Evolutionary conservation across 2,888 invertebrate genomes (phyloP).

Genomic region (Andrena fulva): DNA sequence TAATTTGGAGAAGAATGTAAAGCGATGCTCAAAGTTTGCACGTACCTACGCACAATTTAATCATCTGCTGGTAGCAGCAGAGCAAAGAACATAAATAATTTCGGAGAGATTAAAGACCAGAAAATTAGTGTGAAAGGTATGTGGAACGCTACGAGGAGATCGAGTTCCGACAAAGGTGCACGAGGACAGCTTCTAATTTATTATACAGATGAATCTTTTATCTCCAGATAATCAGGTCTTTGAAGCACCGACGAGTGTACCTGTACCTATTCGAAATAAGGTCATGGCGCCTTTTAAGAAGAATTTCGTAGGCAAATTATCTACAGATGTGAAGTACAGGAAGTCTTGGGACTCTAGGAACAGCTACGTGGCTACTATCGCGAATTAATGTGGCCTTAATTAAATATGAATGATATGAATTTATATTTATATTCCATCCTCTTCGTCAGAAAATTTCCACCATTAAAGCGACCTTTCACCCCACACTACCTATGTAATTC

Average conservation of each 20-base stretch:
- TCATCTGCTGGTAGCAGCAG: conserved; percentile 7
- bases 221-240: conserved; percentile 48
- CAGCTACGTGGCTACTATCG: too few species aligned
- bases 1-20: too few species aligned
- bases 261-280: conserved; percentile 12
- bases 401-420: too few species aligned
- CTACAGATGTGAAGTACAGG: too few species aligned
- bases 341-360: too few species aligned
- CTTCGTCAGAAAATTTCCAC: too few species aligned
- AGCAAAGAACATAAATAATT: neutral
- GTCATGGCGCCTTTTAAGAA: conserved; percentile 26
- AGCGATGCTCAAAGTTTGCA: too few species aligned
- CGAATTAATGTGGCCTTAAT: too few species aligned
- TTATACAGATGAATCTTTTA: conserved; percentile 33
- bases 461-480: neutral
- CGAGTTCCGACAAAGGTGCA: conserved; percentile 43
- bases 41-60: neutral
- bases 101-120: conserved; percentile 9
- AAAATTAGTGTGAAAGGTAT: neutral
- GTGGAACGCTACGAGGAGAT: neutral
- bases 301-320: neutral
- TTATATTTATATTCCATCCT: too few species aligned
- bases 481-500: neutral
- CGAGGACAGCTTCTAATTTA: conserved; percentile 35
- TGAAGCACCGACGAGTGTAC: conserved; percentile 36